Percentiles rank a stretch among this genome's conserved stretches.
These are phyloP conservation scores for Phrynocephalus vlangalii DNA, from an alignment of 2,797 vertebrate genomes.

Conservation along the genomic window DNA sequence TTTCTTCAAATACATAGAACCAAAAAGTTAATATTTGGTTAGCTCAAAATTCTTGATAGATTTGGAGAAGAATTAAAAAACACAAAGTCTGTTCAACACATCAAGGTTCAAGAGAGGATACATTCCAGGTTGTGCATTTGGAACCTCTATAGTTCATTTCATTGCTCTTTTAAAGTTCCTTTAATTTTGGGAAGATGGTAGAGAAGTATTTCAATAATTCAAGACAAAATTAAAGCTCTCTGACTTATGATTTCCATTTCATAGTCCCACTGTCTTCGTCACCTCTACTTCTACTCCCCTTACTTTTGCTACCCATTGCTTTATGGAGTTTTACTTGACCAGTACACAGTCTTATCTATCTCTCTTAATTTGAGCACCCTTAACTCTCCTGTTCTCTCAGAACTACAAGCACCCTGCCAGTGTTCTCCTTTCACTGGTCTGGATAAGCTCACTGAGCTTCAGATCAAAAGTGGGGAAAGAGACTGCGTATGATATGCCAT, in stretches of 20 bases:
- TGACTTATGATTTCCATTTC: too few relatives aligned
- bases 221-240: too few relatives aligned
- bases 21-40: neutral
- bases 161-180: neutral
- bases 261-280: neutral
- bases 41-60: neutral
- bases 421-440: too few relatives aligned
- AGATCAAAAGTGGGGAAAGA: too few relatives aligned
- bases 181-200: neutral
- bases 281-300: neutral
- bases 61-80: neutral
- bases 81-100: neutral
- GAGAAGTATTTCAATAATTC: neutral
- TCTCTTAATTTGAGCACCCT: neutral
- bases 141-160: neutral
- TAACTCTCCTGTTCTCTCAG: too few relatives aligned
- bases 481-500: too few relatives aligned
- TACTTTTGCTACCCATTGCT: neutral
- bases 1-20: too few relatives aligned
- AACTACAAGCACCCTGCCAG: neutral
- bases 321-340: too few relatives aligned
- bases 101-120: neutral
- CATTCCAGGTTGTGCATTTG: neutral
- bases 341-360: neutral
- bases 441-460: too few relatives aligned